Evolutionary conservation across 2,113 vertebrate genomes (phyloP).

Genomic region (Girardinichthys multiradiatus): DNA sequence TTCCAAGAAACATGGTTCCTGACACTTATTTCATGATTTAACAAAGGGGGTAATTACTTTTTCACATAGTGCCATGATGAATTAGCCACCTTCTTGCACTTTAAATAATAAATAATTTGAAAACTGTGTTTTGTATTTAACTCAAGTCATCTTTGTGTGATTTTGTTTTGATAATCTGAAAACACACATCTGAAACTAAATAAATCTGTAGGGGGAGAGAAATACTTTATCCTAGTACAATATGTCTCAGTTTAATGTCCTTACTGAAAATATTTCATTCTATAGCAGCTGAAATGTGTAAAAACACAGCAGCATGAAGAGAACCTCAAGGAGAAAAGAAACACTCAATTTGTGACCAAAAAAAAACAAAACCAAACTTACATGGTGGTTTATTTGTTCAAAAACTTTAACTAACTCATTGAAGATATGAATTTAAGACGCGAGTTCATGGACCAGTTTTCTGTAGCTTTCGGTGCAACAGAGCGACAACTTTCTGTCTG

Average conservation of each 20-base stretch:
- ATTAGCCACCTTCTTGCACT: too few relatives aligned
- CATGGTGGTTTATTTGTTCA: background rate
- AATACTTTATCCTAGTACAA: background rate
- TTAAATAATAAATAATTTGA: too few relatives aligned
- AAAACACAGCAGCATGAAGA: too few relatives aligned
- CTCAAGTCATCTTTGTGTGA: background rate
- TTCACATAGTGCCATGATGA: too few relatives aligned
- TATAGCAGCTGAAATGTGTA: too few relatives aligned
- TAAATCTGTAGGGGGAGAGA: background rate
- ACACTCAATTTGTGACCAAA: too few relatives aligned
- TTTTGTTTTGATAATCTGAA: background rate
- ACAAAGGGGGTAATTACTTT: too few relatives aligned
- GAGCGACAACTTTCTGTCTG: slow-evolving; percentile 5
- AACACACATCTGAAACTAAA: background rate
- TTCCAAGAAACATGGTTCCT: too few relatives aligned
- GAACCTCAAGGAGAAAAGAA: too few relatives aligned
- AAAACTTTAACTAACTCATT: background rate
- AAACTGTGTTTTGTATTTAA: too few relatives aligned
- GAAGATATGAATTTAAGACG: background rate
- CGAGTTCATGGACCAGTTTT: background rate
- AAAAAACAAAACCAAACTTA: background rate
- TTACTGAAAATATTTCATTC: background rate
- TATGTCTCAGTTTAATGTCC: background rate
- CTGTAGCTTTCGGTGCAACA: slow-evolving; percentile 9
- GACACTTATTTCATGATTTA: too few relatives aligned